Conservation (phyloP, 1,140 invertebrate species). For the Camponotus vicinus region DNA sequence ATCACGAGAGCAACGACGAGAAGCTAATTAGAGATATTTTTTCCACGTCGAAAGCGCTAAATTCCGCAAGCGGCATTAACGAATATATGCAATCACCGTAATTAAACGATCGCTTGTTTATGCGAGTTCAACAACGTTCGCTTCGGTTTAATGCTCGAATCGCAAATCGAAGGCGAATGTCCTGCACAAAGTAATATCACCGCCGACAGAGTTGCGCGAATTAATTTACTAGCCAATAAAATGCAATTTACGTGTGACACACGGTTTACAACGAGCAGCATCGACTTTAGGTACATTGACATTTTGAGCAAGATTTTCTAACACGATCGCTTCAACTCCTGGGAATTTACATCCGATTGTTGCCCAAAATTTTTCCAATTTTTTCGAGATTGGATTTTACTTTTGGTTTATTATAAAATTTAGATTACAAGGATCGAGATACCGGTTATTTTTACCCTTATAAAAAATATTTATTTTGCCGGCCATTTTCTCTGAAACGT, state of each 20-base stretch:
- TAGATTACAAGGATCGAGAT: too few relatives aligned
- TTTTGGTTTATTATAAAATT: too few relatives aligned
- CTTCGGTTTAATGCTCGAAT: conserved; percentile 35
- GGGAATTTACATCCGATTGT: not conserved
- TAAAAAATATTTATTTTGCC: too few relatives aligned
- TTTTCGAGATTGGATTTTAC: too few relatives aligned
- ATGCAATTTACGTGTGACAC: conserved; percentile 30
- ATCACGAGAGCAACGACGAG: not conserved
- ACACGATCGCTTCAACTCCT: not conserved
- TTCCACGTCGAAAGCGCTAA: not conserved
- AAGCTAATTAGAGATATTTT: not conserved
- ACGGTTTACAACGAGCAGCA: not conserved
- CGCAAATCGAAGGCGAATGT: conserved; percentile 9
- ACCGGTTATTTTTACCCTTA: too few relatives aligned
- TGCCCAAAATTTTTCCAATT: too few relatives aligned
- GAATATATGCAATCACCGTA: not conserved
- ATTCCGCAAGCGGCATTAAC: not conserved
- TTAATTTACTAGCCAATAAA: conserved; percentile 55
- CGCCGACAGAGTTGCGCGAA: conserved; percentile 41
- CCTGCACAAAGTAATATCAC: not conserved
- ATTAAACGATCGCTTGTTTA: conserved; percentile 16
- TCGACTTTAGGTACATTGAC: not conserved
- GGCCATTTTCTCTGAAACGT: too few relatives aligned
- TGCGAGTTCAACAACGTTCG: conserved; percentile 2
- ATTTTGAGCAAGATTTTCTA: not conserved